Base-by-base conservation (phyloP, 2,888 invertebrate species). In the Zele albiditarsus region DNA sequence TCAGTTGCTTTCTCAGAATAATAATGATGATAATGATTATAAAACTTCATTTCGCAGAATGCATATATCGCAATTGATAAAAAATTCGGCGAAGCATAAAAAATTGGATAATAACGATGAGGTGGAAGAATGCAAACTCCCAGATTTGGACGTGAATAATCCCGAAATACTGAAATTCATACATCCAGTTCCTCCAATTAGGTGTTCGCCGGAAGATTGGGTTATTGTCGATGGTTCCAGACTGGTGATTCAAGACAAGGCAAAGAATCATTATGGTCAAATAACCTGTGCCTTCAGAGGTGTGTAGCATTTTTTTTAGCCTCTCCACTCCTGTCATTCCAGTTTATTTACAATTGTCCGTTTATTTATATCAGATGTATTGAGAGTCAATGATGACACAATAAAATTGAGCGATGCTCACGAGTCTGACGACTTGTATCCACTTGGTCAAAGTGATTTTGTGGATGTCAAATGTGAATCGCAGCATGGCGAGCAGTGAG, bases 141-240 rank as follows among this genome's bases (percentile, higher is more conserved):
- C 95, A 0, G 88, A 91, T 68, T 88, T 95, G 75, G 92, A 94
- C 8, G 89, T 94, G 42, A 91, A 93, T 83, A 93, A 94, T 78
- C 92, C 93, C 8, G 95, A 95, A 82, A 94, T 97, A 46, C 93
- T 93, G 89, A 92, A 93, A 85, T 95, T 94, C 82, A 92, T 95
- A 75, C 91, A 92, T 79, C 87, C 91, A 14, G 90, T 92, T 16
- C 91, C 93, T 0, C 92, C 92, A 0, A 90, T 97, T 2, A 89
- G 91, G 16, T 97, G 97, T 85, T 91, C 91, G 14, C 89, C 84
- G 84, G 91, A 88, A 77, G 94, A 96, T 86, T 97, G 97, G 97
- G 95, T 97, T 1, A 91, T 90, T 81, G 94, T 89, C 25, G 82
- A 90, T 85, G 90, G 90, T 42, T 90, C 90, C 0, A 89, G 85